These are phyloP conservation scores for Uria lomvia DNA, from an alignment of 2,113 vertebrate species.

Conservation along the genomic window DNA sequence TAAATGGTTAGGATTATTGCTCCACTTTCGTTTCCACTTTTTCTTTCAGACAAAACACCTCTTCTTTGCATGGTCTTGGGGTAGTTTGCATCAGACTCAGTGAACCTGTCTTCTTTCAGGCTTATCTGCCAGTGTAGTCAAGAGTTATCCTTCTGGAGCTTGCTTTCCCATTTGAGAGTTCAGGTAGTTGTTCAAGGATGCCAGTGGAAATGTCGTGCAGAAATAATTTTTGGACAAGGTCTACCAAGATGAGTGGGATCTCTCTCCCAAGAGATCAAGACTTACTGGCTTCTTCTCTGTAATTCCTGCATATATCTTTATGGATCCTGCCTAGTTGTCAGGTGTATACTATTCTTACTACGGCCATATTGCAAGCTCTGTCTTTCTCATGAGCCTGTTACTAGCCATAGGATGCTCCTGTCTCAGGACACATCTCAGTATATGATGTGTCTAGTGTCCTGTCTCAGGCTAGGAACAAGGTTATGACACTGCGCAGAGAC, in stretches of 20 bases:
- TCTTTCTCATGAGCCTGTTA: neutral
- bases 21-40: neutral
- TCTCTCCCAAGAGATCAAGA: neutral
- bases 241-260: neutral
- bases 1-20: neutral
- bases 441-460: neutral
- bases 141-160: neutral
- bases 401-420: neutral
- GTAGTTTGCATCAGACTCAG: neutral
- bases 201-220: neutral
- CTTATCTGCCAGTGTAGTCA: neutral
- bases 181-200: neutral
- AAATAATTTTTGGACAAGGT: neutral
- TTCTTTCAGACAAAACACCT: neutral
- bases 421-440: neutral
- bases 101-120: neutral
- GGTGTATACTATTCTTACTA: neutral
- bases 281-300: neutral
- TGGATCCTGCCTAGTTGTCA: neutral
- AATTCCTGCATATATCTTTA: neutral
- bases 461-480: neutral
- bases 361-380: neutral
- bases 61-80: neutral
- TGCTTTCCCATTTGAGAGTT: neutral
- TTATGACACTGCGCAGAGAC: fast-evolving